Conservation (phyloP, 2,888 invertebrate genomes). For the Pycnomerus fuliginosus region DNA sequence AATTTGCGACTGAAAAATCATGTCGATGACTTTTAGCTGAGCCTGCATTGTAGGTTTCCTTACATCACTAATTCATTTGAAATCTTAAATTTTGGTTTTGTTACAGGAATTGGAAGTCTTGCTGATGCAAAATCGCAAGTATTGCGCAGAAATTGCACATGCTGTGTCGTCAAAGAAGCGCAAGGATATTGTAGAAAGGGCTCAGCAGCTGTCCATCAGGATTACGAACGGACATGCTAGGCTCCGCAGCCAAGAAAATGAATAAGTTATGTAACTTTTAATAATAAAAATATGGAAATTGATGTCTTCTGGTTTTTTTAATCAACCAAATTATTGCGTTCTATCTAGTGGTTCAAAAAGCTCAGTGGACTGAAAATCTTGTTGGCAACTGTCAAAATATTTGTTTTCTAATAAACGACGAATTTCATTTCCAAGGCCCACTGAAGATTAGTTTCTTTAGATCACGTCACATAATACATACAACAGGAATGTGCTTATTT, state of each 20-base stretch:
- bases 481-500: no score
- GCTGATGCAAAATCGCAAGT: slow-evolving; percentile 98
- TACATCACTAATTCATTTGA: no score
- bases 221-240: slow-evolving; percentile 96
- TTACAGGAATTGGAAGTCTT: slow-evolving; percentile 90
- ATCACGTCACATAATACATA: no score
- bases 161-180: slow-evolving; percentile 97
- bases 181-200: slow-evolving; percentile 93
- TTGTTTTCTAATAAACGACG: no score
- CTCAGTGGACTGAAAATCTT: no score
- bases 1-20: slow-evolving; percentile 52
- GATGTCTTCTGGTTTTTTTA: no score
- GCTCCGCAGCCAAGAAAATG: slow-evolving; percentile 97
- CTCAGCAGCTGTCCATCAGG: slow-evolving; percentile 92
- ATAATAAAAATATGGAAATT: slow-evolving; percentile 31
- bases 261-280: slow-evolving; percentile 64
- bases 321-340: no score
- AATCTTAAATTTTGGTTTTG: slow-evolving; percentile 9
- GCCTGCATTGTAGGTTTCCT: no score
- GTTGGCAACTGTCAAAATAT: no score
- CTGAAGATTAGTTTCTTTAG: no score
- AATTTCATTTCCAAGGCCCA: no score
- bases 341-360: no score
- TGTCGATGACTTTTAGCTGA: slow-evolving; percentile 44
- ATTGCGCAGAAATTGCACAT: slow-evolving; percentile 97